Base-by-base conservation (phyloP, 1,140 invertebrate species). In the Drosophila nigromelanica region DNA sequence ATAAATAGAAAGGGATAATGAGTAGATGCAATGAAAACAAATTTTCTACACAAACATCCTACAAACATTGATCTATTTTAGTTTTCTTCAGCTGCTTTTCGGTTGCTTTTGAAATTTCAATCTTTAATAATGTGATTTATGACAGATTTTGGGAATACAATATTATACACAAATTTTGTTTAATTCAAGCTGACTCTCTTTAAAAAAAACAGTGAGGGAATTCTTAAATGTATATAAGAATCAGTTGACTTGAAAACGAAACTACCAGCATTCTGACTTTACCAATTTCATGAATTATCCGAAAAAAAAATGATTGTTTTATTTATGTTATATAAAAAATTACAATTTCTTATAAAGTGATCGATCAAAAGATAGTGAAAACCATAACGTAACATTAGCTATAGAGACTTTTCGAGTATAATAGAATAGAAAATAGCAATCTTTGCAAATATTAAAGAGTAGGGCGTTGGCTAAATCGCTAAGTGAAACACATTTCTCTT, bases 361-460 rank as follows among this genome's bases (percentile, higher is more conserved):
- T 86, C 76, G 79, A 83, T 90, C 78, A 81, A 85, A 79, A 90
- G 67, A 83, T 82, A 89, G 64, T 87, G 74, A 64, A 81, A 80
- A 89, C 63, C 66, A 87, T 81, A 85, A 89, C 50, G 62, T 83
- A 80, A 81, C 73, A 81, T 63, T 83, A 83, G 76, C 72, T 69
- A 60, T 86, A 89, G 83, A 72, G 52, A 72, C 80, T 72, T 81
- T 56, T 64, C 77, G 63, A 63, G 60, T 67, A 82, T 78, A 74
- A 56, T 85, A 85, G 62, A 68, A 58, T 64, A 61, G 50, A 48
- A 33, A 50, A 58, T 12, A 21, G 18, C 52, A 40, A 62, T 15
- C 24, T 47, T 69, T 69, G 56, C 66, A 60, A 61, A 64, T 52
- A 54, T 60, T 59, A 15, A 66, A 45, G 21, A 55, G 48, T 68